These are phyloP conservation scores for Miichthys miiuy DNA, from an alignment of 2,797 vertebrate species.

Conservation along the genomic window DNA sequence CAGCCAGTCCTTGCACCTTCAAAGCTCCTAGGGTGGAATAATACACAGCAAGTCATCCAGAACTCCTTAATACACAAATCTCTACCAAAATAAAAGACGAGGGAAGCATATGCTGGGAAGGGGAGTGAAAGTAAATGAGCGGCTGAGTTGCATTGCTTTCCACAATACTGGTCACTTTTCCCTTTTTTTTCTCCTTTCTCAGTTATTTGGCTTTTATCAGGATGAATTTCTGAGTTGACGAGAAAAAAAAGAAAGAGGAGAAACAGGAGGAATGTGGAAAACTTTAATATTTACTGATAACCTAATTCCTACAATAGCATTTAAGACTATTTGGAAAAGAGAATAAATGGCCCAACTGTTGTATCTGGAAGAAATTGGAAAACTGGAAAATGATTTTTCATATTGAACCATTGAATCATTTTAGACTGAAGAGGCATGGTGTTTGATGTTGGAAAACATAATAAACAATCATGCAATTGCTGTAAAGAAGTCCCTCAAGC, in stretches of 20 bases:
- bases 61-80: constrained; percentile 84
- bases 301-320: constrained; percentile 13
- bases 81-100: constrained; percentile 74
- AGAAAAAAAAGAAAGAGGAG: constrained; percentile 15
- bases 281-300: constrained; percentile 31
- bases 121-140: constrained; percentile 57
- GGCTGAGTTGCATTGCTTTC: constrained; percentile 43
- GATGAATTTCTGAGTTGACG: constrained; percentile 23
- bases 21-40: constrained; percentile 84
- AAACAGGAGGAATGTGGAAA: constrained; percentile 23
- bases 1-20: constrained; percentile 84
- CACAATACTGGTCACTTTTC: constrained; percentile 13
- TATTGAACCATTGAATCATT: constrained; percentile 30
- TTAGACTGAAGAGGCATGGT: constrained; percentile 15
- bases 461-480: constrained; percentile 42
- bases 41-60: constrained; percentile 84
- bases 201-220: constrained; percentile 37
- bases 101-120: constrained; percentile 56
- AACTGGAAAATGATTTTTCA: constrained; percentile 12
- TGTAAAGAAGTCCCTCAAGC: constrained; percentile 36
- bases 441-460: constrained; percentile 28
- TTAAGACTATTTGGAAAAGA: constrained; percentile 29
- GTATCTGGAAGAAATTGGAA: constrained; percentile 36
- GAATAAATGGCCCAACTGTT: constrained; percentile 25
- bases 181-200: background rate